Conservation (phyloP, 2,113 vertebrate species). For the Pampusana beccarii region DNA sequence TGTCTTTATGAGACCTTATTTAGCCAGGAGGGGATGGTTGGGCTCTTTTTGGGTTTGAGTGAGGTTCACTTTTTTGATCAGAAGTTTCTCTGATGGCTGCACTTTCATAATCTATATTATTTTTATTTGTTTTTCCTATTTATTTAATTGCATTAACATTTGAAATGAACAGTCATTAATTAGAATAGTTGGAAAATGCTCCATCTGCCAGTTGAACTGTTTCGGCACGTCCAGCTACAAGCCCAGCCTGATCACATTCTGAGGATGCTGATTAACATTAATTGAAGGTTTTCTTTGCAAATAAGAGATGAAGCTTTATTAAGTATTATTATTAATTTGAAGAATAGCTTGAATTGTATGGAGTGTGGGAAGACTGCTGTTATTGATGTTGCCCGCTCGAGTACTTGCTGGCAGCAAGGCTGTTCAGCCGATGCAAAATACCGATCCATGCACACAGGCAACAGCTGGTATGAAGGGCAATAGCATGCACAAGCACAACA, state of each 20-base stretch:
- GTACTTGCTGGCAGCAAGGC: constrained; percentile 33
- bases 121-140: constrained; percentile 63
- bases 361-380: constrained; percentile 8
- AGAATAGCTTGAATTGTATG: constrained; percentile 40
- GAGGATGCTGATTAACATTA: constrained; percentile 58
- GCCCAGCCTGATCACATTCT: constrained; percentile 27
- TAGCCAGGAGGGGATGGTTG: background rate
- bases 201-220: constrained; percentile 66
- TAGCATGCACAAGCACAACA: background rate
- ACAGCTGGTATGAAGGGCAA: constrained; percentile 27
- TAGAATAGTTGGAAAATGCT: constrained; percentile 41
- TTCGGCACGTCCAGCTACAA: constrained; percentile 57
- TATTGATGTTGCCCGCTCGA: background rate
- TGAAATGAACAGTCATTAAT: constrained; percentile 48
- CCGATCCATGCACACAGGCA: background rate
- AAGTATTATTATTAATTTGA: constrained; percentile 60
- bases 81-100: constrained; percentile 2
- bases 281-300: constrained; percentile 60
- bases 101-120: constrained; percentile 4
- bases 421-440: background rate
- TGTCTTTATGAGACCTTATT: background rate
- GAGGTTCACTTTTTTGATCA: background rate
- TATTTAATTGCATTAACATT: constrained; percentile 59
- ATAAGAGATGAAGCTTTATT: constrained; percentile 54
- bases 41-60: background rate